These are phyloP conservation scores for Montipora efflorescens DNA, from an alignment of 64 coral and sea anemone genomes.

Conservation along the genomic window DNA sequence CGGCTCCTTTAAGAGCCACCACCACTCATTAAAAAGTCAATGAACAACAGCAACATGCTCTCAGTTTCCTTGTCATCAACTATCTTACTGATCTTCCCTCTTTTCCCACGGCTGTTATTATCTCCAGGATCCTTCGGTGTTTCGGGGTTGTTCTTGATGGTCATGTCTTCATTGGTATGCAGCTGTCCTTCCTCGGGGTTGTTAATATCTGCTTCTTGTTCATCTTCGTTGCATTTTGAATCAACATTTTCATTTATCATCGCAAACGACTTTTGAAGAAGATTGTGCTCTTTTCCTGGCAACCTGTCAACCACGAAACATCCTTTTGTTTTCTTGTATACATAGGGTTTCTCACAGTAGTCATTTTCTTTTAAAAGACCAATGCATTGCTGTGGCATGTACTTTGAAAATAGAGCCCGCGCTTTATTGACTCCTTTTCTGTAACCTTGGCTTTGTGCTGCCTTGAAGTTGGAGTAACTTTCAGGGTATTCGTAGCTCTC, in stretches of 20 bases:
- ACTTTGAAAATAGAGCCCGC: conserved; percentile 26
- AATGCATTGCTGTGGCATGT: conserved; percentile 23
- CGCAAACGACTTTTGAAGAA: background rate
- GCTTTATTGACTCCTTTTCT: conserved; percentile 17
- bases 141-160: background rate
- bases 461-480: conserved; percentile 31
- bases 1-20: too few species aligned
- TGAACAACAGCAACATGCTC: too few species aligned
- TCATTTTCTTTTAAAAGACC: conserved; percentile 4
- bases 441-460: conserved; percentile 34
- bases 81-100: conserved; percentile 58
- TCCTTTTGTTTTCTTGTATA: background rate
- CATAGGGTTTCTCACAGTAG: conserved; percentile 25
- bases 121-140: background rate
- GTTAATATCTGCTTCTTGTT: too few species aligned
- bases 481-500: conserved; percentile 23
- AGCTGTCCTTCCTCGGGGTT: too few species aligned
- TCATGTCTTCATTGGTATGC: background rate
- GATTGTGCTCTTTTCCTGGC: background rate
- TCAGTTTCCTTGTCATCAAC: background rate
- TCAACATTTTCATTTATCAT: background rate
- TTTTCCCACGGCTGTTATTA: background rate
- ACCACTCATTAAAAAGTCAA: too few species aligned
- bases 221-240: too few species aligned
- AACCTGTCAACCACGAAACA: background rate